These are phyloP conservation scores for Allygus modestus DNA, from an alignment of 2,888 invertebrate genomes.

Conservation along the genomic window DNA sequence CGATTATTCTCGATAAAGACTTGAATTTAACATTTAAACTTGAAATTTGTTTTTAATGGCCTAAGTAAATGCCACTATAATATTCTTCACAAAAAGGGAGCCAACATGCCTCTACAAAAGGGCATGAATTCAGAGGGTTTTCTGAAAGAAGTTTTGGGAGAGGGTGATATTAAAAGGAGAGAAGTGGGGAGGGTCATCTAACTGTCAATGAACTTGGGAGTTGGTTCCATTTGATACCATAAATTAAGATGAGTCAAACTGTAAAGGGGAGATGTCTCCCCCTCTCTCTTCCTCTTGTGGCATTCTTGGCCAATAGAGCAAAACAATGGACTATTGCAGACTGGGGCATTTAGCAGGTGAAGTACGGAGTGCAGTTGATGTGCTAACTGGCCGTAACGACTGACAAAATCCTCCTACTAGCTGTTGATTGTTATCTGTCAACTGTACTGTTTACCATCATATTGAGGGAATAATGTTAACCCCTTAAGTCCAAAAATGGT, in stretches of 20 bases:
- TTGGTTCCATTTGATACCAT: conserved; percentile 1
- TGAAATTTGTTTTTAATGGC: too few species aligned
- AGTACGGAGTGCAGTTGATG: background rate
- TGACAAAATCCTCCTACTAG: too few species aligned
- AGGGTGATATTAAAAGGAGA: conserved; percentile 3
- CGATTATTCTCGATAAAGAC: too few species aligned
- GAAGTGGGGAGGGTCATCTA: background rate
- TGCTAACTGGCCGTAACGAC: too few species aligned
- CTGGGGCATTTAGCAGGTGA: background rate
- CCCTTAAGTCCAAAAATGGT: too few species aligned
- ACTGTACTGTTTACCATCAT: too few species aligned
- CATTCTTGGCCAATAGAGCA: conserved; percentile 14
- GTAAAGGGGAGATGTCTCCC: background rate
- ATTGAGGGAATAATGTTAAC: too few species aligned
- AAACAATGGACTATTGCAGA: background rate
- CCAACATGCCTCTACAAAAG: background rate
- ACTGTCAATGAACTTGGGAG: conserved; percentile 20
- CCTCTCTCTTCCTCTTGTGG: background rate
- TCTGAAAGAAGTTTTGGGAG: background rate
- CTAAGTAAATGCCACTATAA: too few species aligned
- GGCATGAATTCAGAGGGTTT: background rate
- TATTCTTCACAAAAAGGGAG: background rate
- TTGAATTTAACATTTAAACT: too few species aligned
- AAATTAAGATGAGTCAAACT: conserved; percentile 22
- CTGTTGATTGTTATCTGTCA: too few species aligned